A percentile compares a stretch with the other conserved stretches of the same genome.
These are phyloP conservation scores for Sphaerodactylus townsendi DNA, from an alignment of 2,113 vertebrate species.

Conservation along the genomic window DNA sequence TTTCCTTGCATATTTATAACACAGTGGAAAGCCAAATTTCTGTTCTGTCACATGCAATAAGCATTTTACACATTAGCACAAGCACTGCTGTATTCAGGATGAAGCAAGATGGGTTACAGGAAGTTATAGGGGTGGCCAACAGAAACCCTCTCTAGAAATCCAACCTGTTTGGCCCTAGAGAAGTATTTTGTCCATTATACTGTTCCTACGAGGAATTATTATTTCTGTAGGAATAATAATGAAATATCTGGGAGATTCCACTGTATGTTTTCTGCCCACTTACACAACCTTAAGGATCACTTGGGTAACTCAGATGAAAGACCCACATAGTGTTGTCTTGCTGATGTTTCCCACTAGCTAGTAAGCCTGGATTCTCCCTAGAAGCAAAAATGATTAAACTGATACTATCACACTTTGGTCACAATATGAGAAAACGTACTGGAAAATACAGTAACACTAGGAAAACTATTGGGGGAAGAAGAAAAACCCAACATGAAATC, in stretches of 20 bases:
- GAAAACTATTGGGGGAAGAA: too few relatives aligned
- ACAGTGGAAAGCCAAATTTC: background rate
- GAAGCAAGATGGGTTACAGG: background rate
- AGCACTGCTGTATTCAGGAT: background rate
- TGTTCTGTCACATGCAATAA: background rate
- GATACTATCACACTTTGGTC: too few relatives aligned
- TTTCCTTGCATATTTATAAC: background rate
- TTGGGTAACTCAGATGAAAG: too few relatives aligned
- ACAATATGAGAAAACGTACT: too few relatives aligned
- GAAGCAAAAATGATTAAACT: too few relatives aligned
- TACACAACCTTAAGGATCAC: too few relatives aligned
- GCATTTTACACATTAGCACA: background rate
- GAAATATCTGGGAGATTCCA: background rate
- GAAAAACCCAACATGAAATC: too few relatives aligned
- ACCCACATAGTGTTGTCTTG: background rate
- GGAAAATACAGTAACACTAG: too few relatives aligned
- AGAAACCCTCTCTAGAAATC: background rate
- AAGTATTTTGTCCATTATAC: background rate
- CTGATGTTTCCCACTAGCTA: background rate
- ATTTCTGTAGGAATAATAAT: background rate
- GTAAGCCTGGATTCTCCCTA: too few relatives aligned
- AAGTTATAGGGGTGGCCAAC: background rate
- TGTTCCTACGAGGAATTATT: background rate
- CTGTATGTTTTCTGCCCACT: background rate
- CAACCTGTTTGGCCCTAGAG: background rate